These are phyloP conservation scores for Lepisosteus osseus DNA, from an alignment of 2,113 vertebrate genomes.

Conservation along the genomic window DNA sequence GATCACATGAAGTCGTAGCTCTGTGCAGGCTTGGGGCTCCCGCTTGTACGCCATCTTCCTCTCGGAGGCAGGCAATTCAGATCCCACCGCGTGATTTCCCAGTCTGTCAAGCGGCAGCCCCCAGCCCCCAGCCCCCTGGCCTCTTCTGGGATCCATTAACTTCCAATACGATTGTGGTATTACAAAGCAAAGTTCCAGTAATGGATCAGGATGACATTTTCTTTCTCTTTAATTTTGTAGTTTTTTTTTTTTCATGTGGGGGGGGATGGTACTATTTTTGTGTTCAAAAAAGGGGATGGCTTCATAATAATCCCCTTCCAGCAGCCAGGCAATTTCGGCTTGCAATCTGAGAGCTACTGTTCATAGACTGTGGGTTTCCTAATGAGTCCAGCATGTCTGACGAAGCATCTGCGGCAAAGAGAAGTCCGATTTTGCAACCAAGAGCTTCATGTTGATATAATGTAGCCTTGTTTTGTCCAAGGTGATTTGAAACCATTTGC, in stretches of 20 bases:
- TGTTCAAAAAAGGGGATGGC: constrained; percentile 1
- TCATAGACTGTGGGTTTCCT: constrained; percentile 48
- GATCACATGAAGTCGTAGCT: not conserved
- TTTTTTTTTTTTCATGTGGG: constrained; percentile 2
- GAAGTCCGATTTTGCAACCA: not conserved
- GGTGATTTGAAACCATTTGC: not conserved
- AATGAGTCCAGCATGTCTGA: constrained; percentile 71
- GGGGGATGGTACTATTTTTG: constrained; percentile 8
- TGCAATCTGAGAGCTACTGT: constrained; percentile 63
- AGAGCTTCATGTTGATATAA: not conserved
- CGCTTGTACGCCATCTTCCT: not conserved
- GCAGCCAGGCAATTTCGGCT: constrained; percentile 19
- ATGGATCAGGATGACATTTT: constrained; percentile 36
- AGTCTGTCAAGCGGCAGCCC: not conserved
- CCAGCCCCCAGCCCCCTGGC: constrained; percentile 14
- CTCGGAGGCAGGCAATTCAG: not conserved
- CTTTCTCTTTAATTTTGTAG: constrained; percentile 30
- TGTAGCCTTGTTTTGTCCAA: not conserved
- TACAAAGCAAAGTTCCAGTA: constrained; percentile 47
- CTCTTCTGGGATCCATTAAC: constrained; percentile 41
- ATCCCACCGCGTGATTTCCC: not conserved
- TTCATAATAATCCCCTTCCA: not conserved
- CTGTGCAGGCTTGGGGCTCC: not conserved
- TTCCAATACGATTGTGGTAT: constrained; percentile 54
- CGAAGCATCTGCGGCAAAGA: not conserved